Evolutionary conservation across 2,113 vertebrate genomes (phyloP).

Genomic region (Phrynosoma blainvillii): DNA sequence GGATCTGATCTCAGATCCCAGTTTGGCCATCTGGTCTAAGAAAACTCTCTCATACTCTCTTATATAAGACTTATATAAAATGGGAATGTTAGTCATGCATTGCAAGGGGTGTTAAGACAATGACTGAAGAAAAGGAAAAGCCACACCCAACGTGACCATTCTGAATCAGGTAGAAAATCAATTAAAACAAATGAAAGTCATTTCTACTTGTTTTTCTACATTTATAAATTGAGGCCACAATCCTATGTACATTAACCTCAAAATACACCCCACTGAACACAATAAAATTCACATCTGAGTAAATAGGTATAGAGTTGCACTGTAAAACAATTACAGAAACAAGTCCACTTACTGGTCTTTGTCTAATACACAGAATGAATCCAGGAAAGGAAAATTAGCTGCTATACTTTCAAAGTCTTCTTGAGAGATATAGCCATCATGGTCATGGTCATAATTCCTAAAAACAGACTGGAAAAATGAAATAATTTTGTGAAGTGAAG

Average conservation of each 20-base stretch:
- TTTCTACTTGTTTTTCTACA: neutral
- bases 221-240: neutral
- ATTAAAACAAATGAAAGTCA: conserved; percentile 3
- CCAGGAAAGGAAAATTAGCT: conserved; percentile 96
- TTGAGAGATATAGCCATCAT: conserved; percentile 96
- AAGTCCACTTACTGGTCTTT: conserved; percentile 93
- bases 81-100: neutral
- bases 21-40: neutral
- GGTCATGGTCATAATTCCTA: conserved; percentile 96
- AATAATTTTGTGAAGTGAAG: neutral
- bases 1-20: neutral
- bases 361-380: conserved; percentile 96
- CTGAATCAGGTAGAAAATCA: neutral
- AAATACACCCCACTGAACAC: neutral
- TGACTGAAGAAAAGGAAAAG: neutral
- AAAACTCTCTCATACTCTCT: neutral
- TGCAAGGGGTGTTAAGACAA: neutral
- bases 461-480: conserved; percentile 89
- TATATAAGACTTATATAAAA: neutral
- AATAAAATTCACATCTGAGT: neutral
- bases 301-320: neutral
- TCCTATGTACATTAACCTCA: neutral
- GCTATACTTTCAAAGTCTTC: conserved; percentile 97
- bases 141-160: neutral
- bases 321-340: conserved; percentile 11